These are phyloP conservation scores for Macropis europaea DNA, from an alignment of 2,888 invertebrate species.

Conservation along the genomic window DNA sequence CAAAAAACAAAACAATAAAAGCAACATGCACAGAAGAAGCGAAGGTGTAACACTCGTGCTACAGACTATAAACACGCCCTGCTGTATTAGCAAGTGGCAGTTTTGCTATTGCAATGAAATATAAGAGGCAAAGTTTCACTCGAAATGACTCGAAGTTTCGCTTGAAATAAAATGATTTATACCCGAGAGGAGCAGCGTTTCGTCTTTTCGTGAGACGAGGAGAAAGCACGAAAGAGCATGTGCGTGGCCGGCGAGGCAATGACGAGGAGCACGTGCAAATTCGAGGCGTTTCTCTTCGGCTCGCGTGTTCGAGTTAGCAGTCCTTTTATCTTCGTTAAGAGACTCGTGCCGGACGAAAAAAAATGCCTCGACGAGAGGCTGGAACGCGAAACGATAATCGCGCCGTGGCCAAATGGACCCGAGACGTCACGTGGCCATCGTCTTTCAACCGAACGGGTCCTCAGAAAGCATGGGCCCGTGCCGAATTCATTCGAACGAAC, in stretches of 20 bases:
- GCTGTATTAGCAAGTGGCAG: too few species aligned
- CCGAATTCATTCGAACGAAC: neutral
- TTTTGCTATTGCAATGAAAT: too few species aligned
- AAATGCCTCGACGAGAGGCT: conserved; percentile 23
- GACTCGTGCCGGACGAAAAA: conserved; percentile 43
- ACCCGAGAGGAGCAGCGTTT: neutral
- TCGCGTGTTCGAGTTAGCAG: conserved; percentile 33
- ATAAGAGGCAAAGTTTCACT: too few species aligned
- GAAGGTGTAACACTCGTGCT: too few species aligned
- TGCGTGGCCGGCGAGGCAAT: conserved; percentile 16
- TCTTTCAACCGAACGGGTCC: conserved; percentile 3
- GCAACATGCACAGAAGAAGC: too few species aligned
- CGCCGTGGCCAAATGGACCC: conserved; percentile 14
- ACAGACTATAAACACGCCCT: too few species aligned
- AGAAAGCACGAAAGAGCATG: conserved; percentile 2
- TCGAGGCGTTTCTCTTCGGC: conserved; percentile 43
- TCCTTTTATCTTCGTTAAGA: conserved; percentile 51
- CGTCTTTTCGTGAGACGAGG: conserved; percentile 3
- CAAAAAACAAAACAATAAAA: too few species aligned
- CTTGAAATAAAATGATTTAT: neutral
- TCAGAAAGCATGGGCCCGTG: neutral
- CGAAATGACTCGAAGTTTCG: too few species aligned
- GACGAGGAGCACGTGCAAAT: conserved; percentile 36
- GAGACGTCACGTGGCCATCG: conserved; percentile 20
- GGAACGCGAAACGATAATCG: conserved; percentile 52